Evolutionary conservation across 2,113 vertebrate genomes (phyloP).

Genomic region (Eptesicus fuscus): DNA sequence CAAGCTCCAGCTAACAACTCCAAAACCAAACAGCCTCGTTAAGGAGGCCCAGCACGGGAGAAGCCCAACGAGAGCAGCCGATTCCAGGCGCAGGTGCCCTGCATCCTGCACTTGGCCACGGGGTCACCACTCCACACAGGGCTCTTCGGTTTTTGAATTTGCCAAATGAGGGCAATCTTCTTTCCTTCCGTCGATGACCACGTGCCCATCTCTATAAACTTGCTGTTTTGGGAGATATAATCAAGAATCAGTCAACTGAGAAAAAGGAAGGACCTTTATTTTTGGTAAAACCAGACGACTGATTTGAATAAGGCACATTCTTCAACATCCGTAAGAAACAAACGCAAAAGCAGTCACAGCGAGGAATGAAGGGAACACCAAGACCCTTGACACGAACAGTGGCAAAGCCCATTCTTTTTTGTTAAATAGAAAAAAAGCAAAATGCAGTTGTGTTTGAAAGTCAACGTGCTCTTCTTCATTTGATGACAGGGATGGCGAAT

Average conservation of each 20-base stretch:
- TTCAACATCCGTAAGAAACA: not conserved
- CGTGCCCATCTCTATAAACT: not conserved
- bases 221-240: slow-evolving; percentile 13
- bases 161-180: not conserved
- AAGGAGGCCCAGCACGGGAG: accelerated
- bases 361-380: not conserved
- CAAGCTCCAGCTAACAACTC: not conserved
- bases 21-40: not conserved
- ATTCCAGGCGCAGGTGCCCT: not conserved
- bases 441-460: not conserved
- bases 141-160: not conserved
- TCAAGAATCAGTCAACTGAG: not conserved
- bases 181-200: not conserved
- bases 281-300: not conserved
- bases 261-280: slow-evolving; percentile 38
- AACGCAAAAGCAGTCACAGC: not conserved
- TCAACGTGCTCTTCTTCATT: not conserved
- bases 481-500: not conserved
- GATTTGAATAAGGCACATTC: slow-evolving; percentile 30
- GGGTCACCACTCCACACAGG: not conserved
- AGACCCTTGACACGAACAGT: not conserved
- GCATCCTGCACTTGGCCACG: not conserved
- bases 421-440: not conserved
- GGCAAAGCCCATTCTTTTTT: not conserved
- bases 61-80: not conserved